Evolutionary conservation across 2,888 invertebrate species (phyloP), one percentile per base, ranked within the genome.

Genomic region (Drosophila tripunctata): DNA sequence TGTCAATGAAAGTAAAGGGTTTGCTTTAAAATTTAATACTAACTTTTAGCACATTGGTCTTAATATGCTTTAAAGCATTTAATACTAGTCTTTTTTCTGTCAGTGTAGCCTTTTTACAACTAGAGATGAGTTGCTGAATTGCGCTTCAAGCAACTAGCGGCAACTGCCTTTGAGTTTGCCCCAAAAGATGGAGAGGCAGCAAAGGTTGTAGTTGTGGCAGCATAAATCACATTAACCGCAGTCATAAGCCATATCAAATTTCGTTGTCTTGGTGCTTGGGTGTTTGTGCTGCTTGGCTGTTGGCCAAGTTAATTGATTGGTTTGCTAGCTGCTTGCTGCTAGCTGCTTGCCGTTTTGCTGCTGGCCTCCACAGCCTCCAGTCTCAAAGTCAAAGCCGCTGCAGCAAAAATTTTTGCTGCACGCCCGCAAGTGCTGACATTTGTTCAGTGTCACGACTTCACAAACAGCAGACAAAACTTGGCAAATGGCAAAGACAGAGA

Each of bases 381-480:
- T 75, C 50, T 81, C 85, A 78, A 78, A 78, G 84, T 69, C 78
- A 79, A 79, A 85, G 79, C 76, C 79, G 45, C 27, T 45, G 81
- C 58, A 54, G 75, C 55, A 38, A 10, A 58, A 54, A 62, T 56
- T 48, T 55, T 48, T 55, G 52, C 58, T 55, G 62, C 80, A 86
- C 81, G 81, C 81, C 87, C 87, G 84, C 81, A 86, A 81, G 84
- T 81, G 81, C 81, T 81, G 81, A 81, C 87, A 81, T 81, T 81
- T 87, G 87, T 81, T 83, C 81, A 80, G 84, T 81, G 81, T 87
- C 81, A 81, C 87, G 87, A 84, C 87, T 80, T 68, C 21, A 51
- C 67, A 65, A 69, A 78, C 51, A 65, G 65, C 68, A 66, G 79
- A 75, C 71, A 56, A n/a, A 63, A 56, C 63, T 65, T 47, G 54